Base-by-base conservation (phyloP, 2,113 vertebrate species). In the Oncorhynchus tshawytscha region DNA sequence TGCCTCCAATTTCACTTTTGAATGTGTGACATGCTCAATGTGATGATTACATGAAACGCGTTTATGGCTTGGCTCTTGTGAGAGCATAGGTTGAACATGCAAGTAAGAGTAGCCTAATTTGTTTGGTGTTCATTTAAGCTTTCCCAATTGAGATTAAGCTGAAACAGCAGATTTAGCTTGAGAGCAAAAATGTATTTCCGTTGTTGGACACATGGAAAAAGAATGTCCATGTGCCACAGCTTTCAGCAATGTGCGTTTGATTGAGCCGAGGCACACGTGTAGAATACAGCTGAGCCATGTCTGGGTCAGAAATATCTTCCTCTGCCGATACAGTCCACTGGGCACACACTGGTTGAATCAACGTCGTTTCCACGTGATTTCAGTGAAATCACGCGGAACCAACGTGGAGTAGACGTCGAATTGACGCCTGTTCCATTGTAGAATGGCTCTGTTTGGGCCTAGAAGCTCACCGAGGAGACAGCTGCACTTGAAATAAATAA, bases 401-500 rank as follows among this genome's bases (percentile, higher is more conserved):
- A 45, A 45, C 39, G 39, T 45, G 39, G 39, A 45, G 11, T 45
- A 45, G 9, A 45, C 39, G 2, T 45, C 11, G 39, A 11, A 45
- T 45, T 45, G 9, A 45, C 9, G 39, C 11, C 9, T 45, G 9
- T 45, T 45, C 39, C 39, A 34, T 25, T 54, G 51, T 83, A 9
- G 39, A 45, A 45, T 16, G 51, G 51, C 51, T 67, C 24, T 7
- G 49, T 29, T n/a, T n/a, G 15, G 77, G 78, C 76, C 84, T 79
- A 75, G 73, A 81, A 86, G 59, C 59, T n/a, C 9, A 2, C 4
- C 24, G n/a, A 62, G 81, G 72, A 80, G 75, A 54, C 81, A 78
- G 81, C 60, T 79, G 74, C 84, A 78, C 86, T 87, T 91, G 84
- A 90, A 87, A 90, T 78, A 75, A 80, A 82, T 34, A 67, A n/a